Evolutionary conservation across 1,140 invertebrate species (phyloP).

Genomic region (Harpegnathos saltator): DNA sequence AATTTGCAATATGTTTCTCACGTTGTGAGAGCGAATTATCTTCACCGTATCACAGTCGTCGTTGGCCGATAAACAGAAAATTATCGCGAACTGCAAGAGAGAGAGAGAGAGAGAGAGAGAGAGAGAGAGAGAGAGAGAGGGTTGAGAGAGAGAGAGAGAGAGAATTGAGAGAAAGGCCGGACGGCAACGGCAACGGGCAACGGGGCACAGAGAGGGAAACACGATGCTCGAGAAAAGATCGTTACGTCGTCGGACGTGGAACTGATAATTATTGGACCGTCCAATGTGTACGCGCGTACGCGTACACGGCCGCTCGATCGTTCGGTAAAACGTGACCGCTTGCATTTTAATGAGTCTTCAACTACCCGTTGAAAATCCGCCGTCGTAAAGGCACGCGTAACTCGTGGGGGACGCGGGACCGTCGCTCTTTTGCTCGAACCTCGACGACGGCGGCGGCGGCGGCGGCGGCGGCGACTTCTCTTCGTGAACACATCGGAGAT

Average conservation of each 20-base stretch:
- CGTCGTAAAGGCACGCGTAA: slow-evolving; percentile 12
- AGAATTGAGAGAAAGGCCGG: not conserved
- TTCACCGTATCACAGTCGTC: not conserved
- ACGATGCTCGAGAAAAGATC: not conserved
- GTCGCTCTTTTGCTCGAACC: not conserved
- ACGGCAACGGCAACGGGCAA: too few relatives aligned
- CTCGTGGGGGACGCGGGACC: not conserved
- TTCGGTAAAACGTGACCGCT: slow-evolving; percentile 21
- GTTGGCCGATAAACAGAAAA: slow-evolving; percentile 22
- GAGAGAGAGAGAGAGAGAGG: not conserved
- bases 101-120: not conserved
- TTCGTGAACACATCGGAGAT: too few relatives aligned
- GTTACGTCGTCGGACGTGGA: slow-evolving; percentile 2
- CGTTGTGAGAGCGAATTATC: not conserved
- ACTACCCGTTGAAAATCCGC: slow-evolving; percentile 26
- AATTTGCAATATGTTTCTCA: not conserved
- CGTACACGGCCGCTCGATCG: slow-evolving; percentile 12
- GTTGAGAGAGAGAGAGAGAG: slow-evolving; percentile 1
- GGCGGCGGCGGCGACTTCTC: too few relatives aligned
- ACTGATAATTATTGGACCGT: slow-evolving; percentile 39
- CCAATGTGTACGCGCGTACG: not conserved
- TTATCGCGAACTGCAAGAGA: slow-evolving; percentile 6
- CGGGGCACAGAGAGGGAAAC: slow-evolving; percentile 19
- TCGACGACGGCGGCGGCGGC: too few relatives aligned
- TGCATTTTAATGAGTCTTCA: slow-evolving; percentile 53